A percentile compares a stretch with the other conserved stretches of the same genome.
phyloP scores from a whole-genome alignment of 2,113 vertebrate species.

The Apaloderma vittatum region DNA sequence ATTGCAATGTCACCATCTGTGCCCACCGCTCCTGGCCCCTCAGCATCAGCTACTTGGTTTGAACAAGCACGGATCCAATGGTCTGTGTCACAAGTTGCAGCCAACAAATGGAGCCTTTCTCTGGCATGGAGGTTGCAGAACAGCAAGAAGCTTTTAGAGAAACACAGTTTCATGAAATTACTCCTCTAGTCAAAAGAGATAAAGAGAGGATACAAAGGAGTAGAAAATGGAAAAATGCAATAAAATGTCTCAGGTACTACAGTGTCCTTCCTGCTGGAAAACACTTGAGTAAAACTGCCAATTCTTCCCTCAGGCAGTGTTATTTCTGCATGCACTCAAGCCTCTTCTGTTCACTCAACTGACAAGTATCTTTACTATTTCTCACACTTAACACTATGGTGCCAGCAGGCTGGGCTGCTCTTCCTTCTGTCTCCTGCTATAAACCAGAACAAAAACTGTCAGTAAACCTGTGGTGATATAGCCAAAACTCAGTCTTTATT shows the following conservation, averaged over 20 bases:
- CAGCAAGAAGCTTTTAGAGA: not conserved
- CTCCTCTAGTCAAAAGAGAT: not conserved
- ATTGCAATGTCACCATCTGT: not conserved
- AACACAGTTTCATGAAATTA: not conserved
- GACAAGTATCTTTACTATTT: constrained; percentile 17
- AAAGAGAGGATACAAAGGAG: not conserved
- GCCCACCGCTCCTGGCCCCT: accelerated
- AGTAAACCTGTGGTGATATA: not conserved
- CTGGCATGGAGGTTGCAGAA: not conserved
- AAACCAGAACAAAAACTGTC: constrained; percentile 4
- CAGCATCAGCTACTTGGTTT: not conserved
- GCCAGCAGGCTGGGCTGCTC: not conserved
- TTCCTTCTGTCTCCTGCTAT: constrained; percentile 13
- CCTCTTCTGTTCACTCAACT: not conserved
- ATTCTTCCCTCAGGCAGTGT: not conserved
- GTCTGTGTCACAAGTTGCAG: not conserved
- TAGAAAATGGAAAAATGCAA: not conserved
- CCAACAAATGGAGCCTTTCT: not conserved
- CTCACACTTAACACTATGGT: not conserved
- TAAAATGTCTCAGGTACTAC: not conserved
- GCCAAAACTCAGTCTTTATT: not conserved
- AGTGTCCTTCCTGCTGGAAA: not conserved
- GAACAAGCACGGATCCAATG: not conserved
- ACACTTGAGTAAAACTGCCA: not conserved
- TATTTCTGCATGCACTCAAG: not conserved